These are phyloP conservation scores for Leptobrachium ailaonicum DNA, from an alignment of 2,113 vertebrate genomes.

Conservation along the genomic window DNA sequence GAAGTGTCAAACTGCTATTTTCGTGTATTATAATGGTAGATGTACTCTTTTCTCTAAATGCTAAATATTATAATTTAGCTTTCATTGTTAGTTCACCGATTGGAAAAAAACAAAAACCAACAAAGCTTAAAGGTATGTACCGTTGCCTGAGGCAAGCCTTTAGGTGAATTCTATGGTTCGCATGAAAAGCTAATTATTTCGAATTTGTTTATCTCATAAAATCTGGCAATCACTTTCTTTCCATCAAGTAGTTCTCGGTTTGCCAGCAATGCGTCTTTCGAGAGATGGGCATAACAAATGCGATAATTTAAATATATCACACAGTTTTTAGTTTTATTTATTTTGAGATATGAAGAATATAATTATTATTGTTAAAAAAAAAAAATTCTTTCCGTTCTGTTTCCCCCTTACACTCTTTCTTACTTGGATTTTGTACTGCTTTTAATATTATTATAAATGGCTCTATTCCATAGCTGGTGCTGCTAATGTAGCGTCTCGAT, in stretches of 20 bases:
- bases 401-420: no score
- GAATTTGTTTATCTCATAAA: background rate
- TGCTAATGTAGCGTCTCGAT: no score
- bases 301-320: no score
- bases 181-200: constrained; percentile 22
- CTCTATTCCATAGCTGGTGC: no score
- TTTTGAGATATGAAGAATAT: no score
- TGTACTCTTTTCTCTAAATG: constrained; percentile 32
- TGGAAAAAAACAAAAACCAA: background rate
- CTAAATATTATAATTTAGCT: constrained; percentile 39
- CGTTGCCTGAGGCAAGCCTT: constrained; percentile 10
- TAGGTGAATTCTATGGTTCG: constrained; percentile 2
- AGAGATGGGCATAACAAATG: no score
- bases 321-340: no score
- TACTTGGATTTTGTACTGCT: no score
- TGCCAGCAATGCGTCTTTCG: no score
- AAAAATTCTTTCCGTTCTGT: no score
- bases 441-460: no score
- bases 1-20: constrained; percentile 32
- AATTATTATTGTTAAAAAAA: no score
- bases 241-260: background rate
- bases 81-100: constrained; percentile 11
- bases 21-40: constrained; percentile 29
- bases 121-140: constrained; percentile 29
- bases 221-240: background rate